These are phyloP conservation scores for Pseudopodoces humilis DNA, from an alignment of 2,113 vertebrate species.

Conservation along the genomic window DNA sequence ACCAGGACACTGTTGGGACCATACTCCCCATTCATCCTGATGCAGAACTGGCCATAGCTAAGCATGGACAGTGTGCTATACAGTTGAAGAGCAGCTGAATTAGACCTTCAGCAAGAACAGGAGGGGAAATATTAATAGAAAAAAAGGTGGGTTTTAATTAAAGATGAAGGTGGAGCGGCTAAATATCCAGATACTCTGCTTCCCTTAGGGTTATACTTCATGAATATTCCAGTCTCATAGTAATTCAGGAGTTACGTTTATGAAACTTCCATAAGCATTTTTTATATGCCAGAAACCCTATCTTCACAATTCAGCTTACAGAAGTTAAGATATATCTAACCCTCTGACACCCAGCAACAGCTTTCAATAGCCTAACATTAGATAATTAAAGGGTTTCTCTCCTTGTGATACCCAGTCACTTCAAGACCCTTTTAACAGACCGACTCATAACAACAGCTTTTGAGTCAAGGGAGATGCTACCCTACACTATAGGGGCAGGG, in stretches of 20 bases:
- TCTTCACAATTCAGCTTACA: neutral
- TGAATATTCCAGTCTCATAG: neutral
- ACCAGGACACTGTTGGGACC: neutral
- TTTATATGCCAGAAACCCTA: neutral
- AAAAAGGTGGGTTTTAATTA: neutral
- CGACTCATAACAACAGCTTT: neutral
- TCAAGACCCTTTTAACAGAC: neutral
- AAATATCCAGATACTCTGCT: neutral
- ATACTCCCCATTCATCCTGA: neutral
- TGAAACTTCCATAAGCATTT: neutral
- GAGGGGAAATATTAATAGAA: neutral
- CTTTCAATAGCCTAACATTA: neutral
- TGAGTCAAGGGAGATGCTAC: neutral
- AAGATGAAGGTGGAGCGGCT: neutral
- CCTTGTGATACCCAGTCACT: neutral
- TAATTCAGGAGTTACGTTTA: neutral
- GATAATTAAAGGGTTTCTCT: neutral
- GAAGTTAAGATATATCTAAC: neutral
- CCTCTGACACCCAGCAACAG: neutral
- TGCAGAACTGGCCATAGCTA: neutral
- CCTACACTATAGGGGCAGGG: accelerated
- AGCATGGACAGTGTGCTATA: neutral
- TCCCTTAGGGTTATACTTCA: neutral
- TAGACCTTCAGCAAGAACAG: neutral
- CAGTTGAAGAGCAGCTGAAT: neutral